Conservation (phyloP, 2,888 invertebrate genomes). For the Xestia c-nigrum region DNA sequence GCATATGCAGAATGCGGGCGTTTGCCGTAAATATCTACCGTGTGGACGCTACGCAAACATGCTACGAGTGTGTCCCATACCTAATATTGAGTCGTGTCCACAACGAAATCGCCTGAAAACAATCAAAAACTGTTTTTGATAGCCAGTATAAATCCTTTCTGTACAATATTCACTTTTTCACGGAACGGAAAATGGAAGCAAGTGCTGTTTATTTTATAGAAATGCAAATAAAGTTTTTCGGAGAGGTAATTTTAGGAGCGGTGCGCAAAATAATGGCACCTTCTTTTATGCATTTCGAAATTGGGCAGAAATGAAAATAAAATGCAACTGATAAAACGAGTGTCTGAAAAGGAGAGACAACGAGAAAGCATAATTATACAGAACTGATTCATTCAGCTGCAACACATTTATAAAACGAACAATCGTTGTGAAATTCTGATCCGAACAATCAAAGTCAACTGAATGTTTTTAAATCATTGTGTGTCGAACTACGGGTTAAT, state of each 20-base stretch:
- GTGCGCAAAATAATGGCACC: conserved; percentile 7
- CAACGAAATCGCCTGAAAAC: conserved; percentile 7
- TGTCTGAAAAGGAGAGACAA: neutral
- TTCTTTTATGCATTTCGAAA: neutral
- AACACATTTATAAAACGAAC: conserved; percentile 17
- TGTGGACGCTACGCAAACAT: conserved; percentile 40
- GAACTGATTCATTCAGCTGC: conserved; percentile 8
- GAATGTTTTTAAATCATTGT: conserved; percentile 12
- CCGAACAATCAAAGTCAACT: conserved; percentile 1
- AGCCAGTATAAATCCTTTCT: neutral
- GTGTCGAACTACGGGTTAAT: neutral
- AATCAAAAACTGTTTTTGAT: neutral
- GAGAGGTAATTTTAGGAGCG: neutral
- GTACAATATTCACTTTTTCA: neutral
- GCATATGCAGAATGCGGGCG: conserved; percentile 29
- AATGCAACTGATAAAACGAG: neutral
- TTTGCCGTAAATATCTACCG: conserved; percentile 41
- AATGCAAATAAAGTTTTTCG: conserved; percentile 6
- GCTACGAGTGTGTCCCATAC: conserved; percentile 9
- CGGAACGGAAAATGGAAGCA: neutral
- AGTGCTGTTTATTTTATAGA: neutral
- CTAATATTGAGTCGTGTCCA: conserved; percentile 5
- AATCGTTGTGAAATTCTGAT: conserved; percentile 14
- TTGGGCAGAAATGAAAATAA: conserved; percentile 9
- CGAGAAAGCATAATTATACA: neutral